Evolutionary conservation across 2,797 vertebrate species (phyloP), one percentile per base, ranked within the genome.

Genomic region (Ficedula albicollis): DNA sequence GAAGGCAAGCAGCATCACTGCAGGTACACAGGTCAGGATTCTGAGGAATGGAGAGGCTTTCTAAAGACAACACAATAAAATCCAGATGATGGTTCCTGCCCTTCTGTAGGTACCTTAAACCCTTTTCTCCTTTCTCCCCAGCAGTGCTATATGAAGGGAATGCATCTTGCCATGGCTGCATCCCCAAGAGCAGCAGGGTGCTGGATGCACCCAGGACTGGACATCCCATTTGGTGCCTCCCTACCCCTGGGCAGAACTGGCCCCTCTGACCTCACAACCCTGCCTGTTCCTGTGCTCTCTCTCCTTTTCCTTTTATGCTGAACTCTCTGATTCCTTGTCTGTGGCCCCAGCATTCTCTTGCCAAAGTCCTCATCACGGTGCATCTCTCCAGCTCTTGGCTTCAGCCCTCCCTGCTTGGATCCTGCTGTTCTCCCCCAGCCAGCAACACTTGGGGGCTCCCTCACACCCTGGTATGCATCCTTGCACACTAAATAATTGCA

Each of bases 221-320:
- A 38, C 2, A 39, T 6, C 6, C 0, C 3, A 7, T 39, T 20
- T 2, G 5, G 9, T 13, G n/a, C 0, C 11, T 15, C 11, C 25
- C 21, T 59, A 14, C 0, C 15, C 14, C 66, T 39, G 39, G 30
- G 15, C 15, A 80, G 30, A 16, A 5, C 15, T 74, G 43, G 5
- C 1, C 3, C 10, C 20, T 41, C 36, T 17, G 29, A 11, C 49
- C 26, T 93, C 32, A 36, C 18, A 44, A 0, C 15, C 10, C 34
- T 67, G 19, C 21, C 51, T 51, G 13, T 30, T 13, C 13, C 26
- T 18, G n/a, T 0, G 0, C 3, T 77, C 43, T 63, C 16, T 69
- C 15, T 69, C 22, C 17, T 86, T 3, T 3, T 10, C 20, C 21
- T 91, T 84, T 52, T 19, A 11, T 43, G 20, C 20, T 9, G 14